Conservation (phyloP, 2,113 vertebrate genomes). For the Lycocorax pyrrhopterus region DNA sequence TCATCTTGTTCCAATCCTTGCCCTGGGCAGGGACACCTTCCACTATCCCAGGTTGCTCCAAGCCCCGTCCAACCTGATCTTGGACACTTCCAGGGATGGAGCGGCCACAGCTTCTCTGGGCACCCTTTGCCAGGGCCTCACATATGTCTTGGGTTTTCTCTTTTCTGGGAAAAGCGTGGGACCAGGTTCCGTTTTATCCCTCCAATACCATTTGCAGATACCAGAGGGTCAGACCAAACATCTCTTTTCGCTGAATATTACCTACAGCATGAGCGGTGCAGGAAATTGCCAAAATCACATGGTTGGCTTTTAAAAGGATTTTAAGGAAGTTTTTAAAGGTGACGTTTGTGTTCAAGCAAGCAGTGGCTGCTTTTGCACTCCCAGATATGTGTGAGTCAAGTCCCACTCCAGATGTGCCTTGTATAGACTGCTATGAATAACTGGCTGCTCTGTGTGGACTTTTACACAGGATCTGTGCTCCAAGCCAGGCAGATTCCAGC, state of each 20-base stretch:
- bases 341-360: not conserved
- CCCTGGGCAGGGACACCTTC: not conserved
- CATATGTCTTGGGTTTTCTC: not conserved
- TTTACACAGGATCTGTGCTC: not conserved
- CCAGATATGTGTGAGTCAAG: not conserved
- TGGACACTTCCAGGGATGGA: not conserved
- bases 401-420: not conserved
- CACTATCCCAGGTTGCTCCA: rapidly evolving
- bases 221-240: not conserved
- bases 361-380: not conserved
- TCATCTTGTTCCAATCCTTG: not conserved
- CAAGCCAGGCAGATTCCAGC: not conserved
- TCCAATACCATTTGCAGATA: not conserved
- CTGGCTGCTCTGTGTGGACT: not conserved
- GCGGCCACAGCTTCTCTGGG: not conserved
- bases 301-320: not conserved
- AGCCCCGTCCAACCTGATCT: rapidly evolving
- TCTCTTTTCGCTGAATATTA: not conserved
- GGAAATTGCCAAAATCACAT: not conserved
- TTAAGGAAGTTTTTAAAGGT: not conserved
- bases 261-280: not conserved
- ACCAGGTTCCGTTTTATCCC: not conserved
- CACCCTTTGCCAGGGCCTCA: not conserved
- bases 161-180: not conserved
- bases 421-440: not conserved